Evolutionary conservation across 2,888 invertebrate species (phyloP), one percentile per base, ranked within the genome.

Genomic region (Chymomyza fuscimana): DNA sequence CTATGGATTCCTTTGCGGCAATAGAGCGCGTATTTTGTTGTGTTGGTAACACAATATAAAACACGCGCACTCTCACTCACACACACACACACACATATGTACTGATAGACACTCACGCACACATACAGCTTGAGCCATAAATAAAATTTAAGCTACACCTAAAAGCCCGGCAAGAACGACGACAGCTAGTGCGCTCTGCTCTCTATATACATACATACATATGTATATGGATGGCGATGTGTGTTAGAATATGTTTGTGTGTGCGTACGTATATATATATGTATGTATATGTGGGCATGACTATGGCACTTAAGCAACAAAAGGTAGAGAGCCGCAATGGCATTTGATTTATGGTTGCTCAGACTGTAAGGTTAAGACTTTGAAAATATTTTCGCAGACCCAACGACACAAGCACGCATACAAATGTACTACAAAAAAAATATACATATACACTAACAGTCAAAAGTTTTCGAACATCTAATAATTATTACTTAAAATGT

Each of bases 331-430:
- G 66, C 52, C 77, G 75, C 86, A 74, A 69, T 73, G 80, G 81
- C 81, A 83, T 87, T 87, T 85, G 87, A 85, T 85, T 85, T 85
- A 85, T 85, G 83, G 81, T 87, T 86, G 83, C 83, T 82, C 87
- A 82, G 83, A 78, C 81, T 77, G 76, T 77, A 81, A 85, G 85
- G 85, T 85, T 85, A 85, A 86, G 87, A 87, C 87, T 85, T 87
- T 85, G 86, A 81, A 85, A 87, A 85, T 85, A 87, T 85, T 85
- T 85, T 85, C 83, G 75, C 83, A 86, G 81, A 76, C 86, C 54
- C 54, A 54, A 58, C 40, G 10, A 58, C 58, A 58, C 58, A 58
- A 7, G 29, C 58, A 19, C 52, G 52, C 52, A 54, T 19, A 54
- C 16, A 16, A 54, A 16, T 54, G 40, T 46, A 46, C 40, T 46